Base-by-base conservation (phyloP, 2,797 vertebrate genomes). In the Gymnothorax javanicus region DNA sequence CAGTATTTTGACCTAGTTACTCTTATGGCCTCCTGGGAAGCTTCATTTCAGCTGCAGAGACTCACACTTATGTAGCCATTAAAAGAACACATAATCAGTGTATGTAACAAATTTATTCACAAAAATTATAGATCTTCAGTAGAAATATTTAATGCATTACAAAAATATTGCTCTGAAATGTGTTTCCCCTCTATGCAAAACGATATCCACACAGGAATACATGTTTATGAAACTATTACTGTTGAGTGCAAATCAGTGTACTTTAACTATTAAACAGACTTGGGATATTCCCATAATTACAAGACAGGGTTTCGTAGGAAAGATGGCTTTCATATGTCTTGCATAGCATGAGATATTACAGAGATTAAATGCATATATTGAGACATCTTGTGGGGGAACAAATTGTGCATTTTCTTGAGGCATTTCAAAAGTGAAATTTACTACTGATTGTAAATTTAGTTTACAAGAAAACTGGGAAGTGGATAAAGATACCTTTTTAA, bases 91-190 rank as follows among this genome's bases (percentile, higher is more conserved):
- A 50, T n/a, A 23, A 50, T 52, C 56, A 6, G 12, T 7, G 20
- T 50, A 50, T 20, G 58, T 60, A 83, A 59, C 17, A 85, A 71
- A 58, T 57, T 62, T 27, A 85, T 79, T 75, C 54, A 64, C 7
- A 88, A 57, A 83, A 62, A 64, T 52, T 50, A 56, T 3, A 52
- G 27, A 54, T 82, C n/a, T 88, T 85, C 43, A 84, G 52, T 87
- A 87, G 58, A 86, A 88, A 88, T 84, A 81, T 86, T 84, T 81
- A 81, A 84, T 87, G 58, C 77, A 50, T 62, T 86, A 83, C 27
- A 84, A 84, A 86, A 83, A 88, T 88, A 86, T 86, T 82, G n/a
- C 84, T 82, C 67, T 50, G 81, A 86, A 12, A 13, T 33, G 27
- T n/a, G 58, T 79, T 59, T 85, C 33, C 84, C 50, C 54, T 71